Evolutionary conservation across 1,140 invertebrate genomes (phyloP), one percentile per base, ranked within the genome.

Genomic region (Drosophila lini): DNA sequence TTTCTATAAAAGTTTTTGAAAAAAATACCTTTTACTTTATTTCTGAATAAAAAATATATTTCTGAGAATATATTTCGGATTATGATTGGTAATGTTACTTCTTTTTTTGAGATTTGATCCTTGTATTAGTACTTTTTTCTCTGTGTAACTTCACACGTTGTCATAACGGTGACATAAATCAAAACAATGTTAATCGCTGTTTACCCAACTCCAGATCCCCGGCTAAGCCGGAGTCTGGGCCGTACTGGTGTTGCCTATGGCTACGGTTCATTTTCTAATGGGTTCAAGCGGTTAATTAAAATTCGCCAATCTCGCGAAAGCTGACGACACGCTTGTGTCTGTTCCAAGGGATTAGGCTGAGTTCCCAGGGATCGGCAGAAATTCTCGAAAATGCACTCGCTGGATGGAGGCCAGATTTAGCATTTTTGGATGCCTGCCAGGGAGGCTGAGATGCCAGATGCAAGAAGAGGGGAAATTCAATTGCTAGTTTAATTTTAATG

Each of bases 281-380:
- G 58, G 67, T 68, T 63, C 80, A 80, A 78, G 77, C 69, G 84
- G 77, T 89, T 89, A 89, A 88, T 88, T 88, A 80, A 88, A 88
- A 88, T 83, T 80, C 77, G 61, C 74, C 80, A 88, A 89, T 86
- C 81, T 62, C 70, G 45, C 58, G 44, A 64, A 63, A 67, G 50
- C 64, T 70, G 74, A 31, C 57, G 65, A 45, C 32, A 65, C 68
- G 52, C 42, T 53, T 53, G 25, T 55, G 68, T 53, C 50, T 44
- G 70, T 67, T 68, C 38, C 44, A n/a, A 38, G 48, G 80, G 83
- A 78, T 83, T 88, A 88, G 76, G 42, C 68, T 32, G 34, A 68
- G 63, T 83, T 78, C 38, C 80, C 52, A 9, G 69, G 62, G 73
- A 83, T 89, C 71, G 47, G 58, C 38, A 62, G n/a, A 42, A 57